Evolutionary conservation across 2,888 invertebrate genomes (phyloP), one percentile per base, ranked within the genome.

Genomic region (Agonopterix alstromeriana): DNA sequence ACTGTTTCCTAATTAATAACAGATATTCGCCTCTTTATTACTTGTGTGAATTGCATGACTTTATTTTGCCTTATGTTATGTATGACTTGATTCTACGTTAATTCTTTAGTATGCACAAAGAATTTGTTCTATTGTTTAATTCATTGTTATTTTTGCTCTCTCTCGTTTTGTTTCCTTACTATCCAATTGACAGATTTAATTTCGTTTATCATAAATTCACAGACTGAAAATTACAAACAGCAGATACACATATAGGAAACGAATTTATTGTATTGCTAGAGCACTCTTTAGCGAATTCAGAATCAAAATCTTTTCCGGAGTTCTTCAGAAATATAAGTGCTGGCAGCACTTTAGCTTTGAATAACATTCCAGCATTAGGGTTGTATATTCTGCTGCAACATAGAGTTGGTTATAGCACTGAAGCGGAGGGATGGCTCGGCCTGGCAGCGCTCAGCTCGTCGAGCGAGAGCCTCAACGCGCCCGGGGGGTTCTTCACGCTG

Each of bases 401-500:
- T 41, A 47, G 43, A 45, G 46, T 52, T 40, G 35, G 48, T 49
- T 49, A 49, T 73, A 74, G 73, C 72, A 70, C 74, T 61, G 79
- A 79, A 68, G 63, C 76, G 67, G 83, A 82, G 63, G 73, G 74
- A 51, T 83, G 83, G 82, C 65, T 67, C 53, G 77, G 73, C 57
- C 69, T 64, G 68, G 64, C 82, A 65, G 67, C 79, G 70, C 82
- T 89, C 70, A 81, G 82, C 80, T 88, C 91, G 87, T 92, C 93
- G 70, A 90, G 92, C 91, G 93, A 91, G 83, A 91, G 90, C 75
- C 90, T 91, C 77, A 90, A 90, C 84, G 87, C 91, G 76, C 85
- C 82, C 56, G 91, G 91, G 67, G 92, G 92, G 62, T 91, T 92
- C 87, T 92, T 93, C 89, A 93, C 92, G 73, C 89, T 93, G 89